phyloP scores from a whole-genome alignment of 2,888 invertebrate species.

The Dorcus parallelipipedus region DNA sequence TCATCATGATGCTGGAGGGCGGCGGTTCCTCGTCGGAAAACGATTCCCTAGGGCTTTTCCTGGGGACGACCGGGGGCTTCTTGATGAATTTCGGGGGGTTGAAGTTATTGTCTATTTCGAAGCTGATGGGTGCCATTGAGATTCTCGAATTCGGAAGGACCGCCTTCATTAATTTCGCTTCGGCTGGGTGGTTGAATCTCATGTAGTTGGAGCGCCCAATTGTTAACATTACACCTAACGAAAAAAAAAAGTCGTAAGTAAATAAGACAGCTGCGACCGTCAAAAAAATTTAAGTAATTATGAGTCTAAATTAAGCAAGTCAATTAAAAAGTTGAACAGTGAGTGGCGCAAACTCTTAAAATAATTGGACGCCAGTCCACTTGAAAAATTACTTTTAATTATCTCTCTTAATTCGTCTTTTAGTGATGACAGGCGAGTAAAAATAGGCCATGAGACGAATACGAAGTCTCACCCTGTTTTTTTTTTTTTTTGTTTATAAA shows the following conservation, averaged over 20 bases:
- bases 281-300: too few species aligned
- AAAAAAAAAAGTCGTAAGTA: constrained; percentile 16
- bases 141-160: constrained; percentile 73
- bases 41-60: constrained; percentile 51
- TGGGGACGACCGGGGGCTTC: constrained; percentile 65
- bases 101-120: constrained; percentile 47
- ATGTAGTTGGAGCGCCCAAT: constrained; percentile 89
- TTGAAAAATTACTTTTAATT: too few species aligned
- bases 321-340: too few species aligned
- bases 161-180: constrained; percentile 83
- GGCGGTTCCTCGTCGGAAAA: constrained; percentile 55
- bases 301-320: too few species aligned
- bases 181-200: constrained; percentile 89
- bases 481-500: too few species aligned
- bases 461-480: too few species aligned
- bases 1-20: constrained; percentile 64
- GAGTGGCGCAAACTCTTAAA: too few species aligned
- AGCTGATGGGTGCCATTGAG: constrained; percentile 76
- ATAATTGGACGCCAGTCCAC: too few species aligned
- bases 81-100: constrained; percentile 50
- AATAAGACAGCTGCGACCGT: too few species aligned
- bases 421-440: too few species aligned
- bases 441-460: too few species aligned
- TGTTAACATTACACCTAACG: constrained; percentile 82
- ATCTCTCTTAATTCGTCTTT: too few species aligned